A percentile compares a stretch with the other conserved stretches of the same genome.
phyloP scores from a whole-genome alignment of 2,888 invertebrate genomes.

The Isoperla grammatica region DNA sequence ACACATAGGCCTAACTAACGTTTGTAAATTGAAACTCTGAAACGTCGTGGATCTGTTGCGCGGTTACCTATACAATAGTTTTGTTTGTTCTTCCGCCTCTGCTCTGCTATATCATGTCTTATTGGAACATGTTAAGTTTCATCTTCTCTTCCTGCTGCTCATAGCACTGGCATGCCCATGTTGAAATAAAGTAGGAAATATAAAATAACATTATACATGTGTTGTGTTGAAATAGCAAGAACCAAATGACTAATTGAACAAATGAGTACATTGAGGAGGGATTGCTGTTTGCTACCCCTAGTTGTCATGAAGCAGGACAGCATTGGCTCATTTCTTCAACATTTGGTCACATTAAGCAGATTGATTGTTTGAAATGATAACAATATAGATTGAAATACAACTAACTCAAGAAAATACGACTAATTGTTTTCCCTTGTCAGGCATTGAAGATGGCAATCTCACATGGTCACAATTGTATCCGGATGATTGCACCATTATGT shows the following conservation, averaged over 20 bases:
- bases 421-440: too few species aligned
- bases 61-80: background rate
- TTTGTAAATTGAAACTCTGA: background rate
- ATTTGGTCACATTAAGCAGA: too few species aligned
- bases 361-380: too few species aligned
- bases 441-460: too few species aligned
- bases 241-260: background rate
- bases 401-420: too few species aligned
- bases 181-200: background rate
- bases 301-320: too few species aligned
- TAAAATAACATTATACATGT: background rate
- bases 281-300: too few species aligned
- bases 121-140: background rate
- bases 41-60: background rate
- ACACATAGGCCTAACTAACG: background rate
- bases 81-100: background rate
- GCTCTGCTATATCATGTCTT: background rate
- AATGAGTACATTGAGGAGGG: background rate
- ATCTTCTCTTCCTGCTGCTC: background rate
- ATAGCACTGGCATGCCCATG: background rate
- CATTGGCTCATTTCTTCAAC: too few species aligned
- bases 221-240: background rate
- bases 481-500: too few species aligned
- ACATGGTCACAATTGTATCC: too few species aligned
- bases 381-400: too few species aligned